Evolutionary conservation across 2,113 vertebrate genomes (phyloP), one percentile per base, ranked within the genome.

Genomic region (Tiliqua scincoides): DNA sequence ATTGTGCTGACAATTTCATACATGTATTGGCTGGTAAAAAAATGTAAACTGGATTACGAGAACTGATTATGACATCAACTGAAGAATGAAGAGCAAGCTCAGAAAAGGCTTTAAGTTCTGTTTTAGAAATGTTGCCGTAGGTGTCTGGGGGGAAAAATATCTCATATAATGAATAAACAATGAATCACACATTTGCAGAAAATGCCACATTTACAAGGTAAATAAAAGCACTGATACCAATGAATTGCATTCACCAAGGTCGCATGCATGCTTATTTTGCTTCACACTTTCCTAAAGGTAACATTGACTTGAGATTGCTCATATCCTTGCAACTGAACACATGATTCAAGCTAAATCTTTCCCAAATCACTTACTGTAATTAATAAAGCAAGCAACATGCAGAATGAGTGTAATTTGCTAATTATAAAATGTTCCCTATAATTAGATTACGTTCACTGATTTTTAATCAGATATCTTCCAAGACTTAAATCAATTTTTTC

Each of bases 21-120:
- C n/a, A n/a, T n/a, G n/a, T n/a, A n/a, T 52, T 84, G 63, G 68
- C 86, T 95, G 79, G 61, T 88, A 83, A 76, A 91, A 90, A 94
- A 94, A 91, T 91, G 0, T 89, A 91, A 89, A 91, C 87, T 25
- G 77, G 72, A 2, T 84, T 35, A 79, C 71, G 94, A 85, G 67
- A 87, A 91, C 85, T 4, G 3, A 84, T 84, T 90, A 90, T 23
- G 2, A 81, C 83, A 93, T 94, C 75, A 89, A 30, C 23, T 65
- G 52, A 84, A 23, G 87, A 57, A 85, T 48, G 11, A 77, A 88
- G 32, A 88, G 23, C 25, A 93, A 6, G 75, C 27, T 78, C 5
- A 85, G 91, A 52, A 27, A 21, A 35, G 40, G 89, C 82, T 48
- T 18, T 88, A 91, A 79, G 25, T 6, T 20, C 91, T 61, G 52